These are phyloP conservation scores for Montipora sp. DNA, from an alignment of 64 coral and sea anemone genomes.

Conservation along the genomic window DNA sequence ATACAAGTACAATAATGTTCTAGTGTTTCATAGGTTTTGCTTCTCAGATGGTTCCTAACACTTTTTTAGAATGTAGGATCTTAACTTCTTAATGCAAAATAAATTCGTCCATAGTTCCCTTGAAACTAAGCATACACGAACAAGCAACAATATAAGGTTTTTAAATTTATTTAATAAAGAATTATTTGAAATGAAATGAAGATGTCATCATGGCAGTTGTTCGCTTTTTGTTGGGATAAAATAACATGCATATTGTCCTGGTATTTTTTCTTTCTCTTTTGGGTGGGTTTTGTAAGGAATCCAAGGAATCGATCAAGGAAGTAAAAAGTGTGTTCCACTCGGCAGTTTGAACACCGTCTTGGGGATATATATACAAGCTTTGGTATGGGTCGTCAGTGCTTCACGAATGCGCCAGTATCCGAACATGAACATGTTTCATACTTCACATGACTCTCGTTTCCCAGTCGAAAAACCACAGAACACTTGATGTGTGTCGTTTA, in stretches of 20 bases:
- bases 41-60: no score
- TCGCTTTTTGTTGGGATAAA: neutral
- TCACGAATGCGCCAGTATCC: no score
- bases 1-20: no score
- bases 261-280: neutral
- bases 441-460: no score
- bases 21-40: no score
- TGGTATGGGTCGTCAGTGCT: neutral
- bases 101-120: no score
- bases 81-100: no score
- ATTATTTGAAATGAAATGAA: neutral
- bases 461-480: neutral
- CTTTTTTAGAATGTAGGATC: no score
- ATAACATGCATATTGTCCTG: neutral
- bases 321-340: neutral
- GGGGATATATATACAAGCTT: neutral
- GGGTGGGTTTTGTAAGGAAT: neutral
- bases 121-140: no score
- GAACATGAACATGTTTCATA: no score
- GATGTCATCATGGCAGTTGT: neutral
- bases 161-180: neutral
- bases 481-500: neutral
- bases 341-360: neutral
- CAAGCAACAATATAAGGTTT: neutral
- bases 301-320: neutral